Evolutionary conservation across 2,113 vertebrate genomes (phyloP).

Genomic region (Ceuthmochares aereus): DNA sequence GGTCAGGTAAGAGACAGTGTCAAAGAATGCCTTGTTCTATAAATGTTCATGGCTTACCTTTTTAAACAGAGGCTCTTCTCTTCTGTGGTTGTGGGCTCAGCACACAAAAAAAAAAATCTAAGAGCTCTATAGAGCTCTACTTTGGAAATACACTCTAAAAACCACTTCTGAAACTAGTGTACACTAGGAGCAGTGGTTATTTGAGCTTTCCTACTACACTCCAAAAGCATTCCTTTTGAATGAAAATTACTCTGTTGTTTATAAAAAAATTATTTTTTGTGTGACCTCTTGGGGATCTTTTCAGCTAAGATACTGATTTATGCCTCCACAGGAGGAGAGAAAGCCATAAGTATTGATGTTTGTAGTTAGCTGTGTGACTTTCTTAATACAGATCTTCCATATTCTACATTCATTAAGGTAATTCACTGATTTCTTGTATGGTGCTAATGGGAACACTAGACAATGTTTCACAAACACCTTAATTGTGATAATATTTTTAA

Average conservation of each 20-base stretch:
- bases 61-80: conserved; percentile 53
- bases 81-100: conserved; percentile 58
- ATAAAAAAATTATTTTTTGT: neutral
- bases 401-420: neutral
- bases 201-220: neutral
- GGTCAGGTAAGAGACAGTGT: conserved; percentile 56
- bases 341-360: neutral
- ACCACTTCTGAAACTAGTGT: neutral
- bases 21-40: conserved; percentile 55
- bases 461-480: neutral
- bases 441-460: neutral
- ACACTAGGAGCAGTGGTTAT: neutral
- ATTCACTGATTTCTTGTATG: neutral
- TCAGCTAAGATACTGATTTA: neutral
- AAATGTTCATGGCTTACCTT: conserved; percentile 36
- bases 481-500: neutral
- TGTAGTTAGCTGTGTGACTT: neutral
- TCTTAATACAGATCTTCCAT: neutral
- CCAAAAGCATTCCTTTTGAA: neutral
- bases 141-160: conserved; percentile 41
- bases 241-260: neutral
- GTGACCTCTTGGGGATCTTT: neutral
- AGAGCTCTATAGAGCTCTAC: neutral
- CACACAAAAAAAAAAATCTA: neutral
- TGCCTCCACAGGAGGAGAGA: neutral